A percentile compares a stretch with the other conserved stretches of the same genome.
Conservation (phyloP, 2,113 vertebrate genomes). For the Hydrochoerus hydrochaeris region DNA sequence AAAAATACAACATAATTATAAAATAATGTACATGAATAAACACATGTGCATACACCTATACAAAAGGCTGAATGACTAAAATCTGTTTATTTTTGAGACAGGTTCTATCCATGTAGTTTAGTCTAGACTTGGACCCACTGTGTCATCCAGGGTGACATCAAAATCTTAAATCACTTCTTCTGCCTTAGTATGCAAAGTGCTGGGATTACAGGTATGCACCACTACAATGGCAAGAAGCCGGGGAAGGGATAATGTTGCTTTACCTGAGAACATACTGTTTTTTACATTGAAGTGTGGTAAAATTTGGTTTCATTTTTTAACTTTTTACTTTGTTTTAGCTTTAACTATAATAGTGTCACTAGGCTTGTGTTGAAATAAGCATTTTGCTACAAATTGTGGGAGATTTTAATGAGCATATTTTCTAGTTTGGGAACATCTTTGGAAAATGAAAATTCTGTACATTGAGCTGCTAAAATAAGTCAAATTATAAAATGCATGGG, state of each 20-base stretch:
- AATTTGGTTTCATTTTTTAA: neutral
- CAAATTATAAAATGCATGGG: neutral
- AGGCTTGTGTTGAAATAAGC: neutral
- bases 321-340: neutral
- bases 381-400: neutral
- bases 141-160: neutral
- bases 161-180: neutral
- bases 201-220: neutral
- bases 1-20: neutral
- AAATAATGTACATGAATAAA: neutral
- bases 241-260: neutral
- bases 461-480: neutral
- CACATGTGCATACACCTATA: neutral
- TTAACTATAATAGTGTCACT: neutral
- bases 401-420: conserved; percentile 5
- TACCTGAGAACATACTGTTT: neutral
- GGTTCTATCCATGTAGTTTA: neutral
- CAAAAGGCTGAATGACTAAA: neutral
- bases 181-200: neutral
- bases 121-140: neutral
- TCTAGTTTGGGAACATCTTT: conserved; percentile 30
- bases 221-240: neutral
- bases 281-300: neutral
- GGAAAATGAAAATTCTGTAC: conserved; percentile 1
- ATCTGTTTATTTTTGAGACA: neutral